Evolutionary conservation across 2,113 vertebrate species (phyloP).

Genomic region (Periophthalmodon schlosseri): DNA sequence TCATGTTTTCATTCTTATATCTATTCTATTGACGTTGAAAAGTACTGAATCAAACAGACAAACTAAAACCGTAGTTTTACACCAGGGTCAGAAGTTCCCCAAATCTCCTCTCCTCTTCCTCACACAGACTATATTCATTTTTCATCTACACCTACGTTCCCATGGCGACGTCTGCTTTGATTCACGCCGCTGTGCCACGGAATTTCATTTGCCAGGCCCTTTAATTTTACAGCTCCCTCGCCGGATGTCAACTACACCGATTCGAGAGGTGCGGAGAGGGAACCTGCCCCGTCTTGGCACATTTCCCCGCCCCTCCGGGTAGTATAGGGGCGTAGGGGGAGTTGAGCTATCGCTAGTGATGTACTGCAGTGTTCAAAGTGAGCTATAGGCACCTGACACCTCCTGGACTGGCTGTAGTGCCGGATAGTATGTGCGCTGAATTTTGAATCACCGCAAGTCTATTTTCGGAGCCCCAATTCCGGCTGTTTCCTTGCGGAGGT

Average conservation of each 20-base stretch:
- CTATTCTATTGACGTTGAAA: neutral
- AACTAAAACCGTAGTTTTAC: neutral
- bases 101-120: neutral
- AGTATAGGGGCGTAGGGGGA: slow-evolving; percentile 46
- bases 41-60: neutral
- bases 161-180: slow-evolving; percentile 51
- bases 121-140: slow-evolving; percentile 19
- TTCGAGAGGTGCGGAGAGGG: slow-evolving; percentile 45
- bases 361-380: slow-evolving; percentile 51
- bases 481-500: slow-evolving; percentile 37
- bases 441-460: slow-evolving; percentile 31
- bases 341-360: slow-evolving; percentile 63
- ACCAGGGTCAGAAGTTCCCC: neutral
- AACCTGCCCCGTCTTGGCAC: slow-evolving; percentile 55
- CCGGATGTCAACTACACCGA: slow-evolving; percentile 59
- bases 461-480: slow-evolving; percentile 43
- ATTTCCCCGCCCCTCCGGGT: slow-evolving; percentile 53
- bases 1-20: neutral
- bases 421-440: slow-evolving; percentile 8
- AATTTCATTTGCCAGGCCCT: slow-evolving; percentile 66
- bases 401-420: neutral
- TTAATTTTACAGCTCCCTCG: slow-evolving; percentile 61
- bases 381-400: slow-evolving; percentile 44
- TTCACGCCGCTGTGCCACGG: slow-evolving; percentile 57
- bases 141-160: slow-evolving; percentile 33